phyloP scores from a whole-genome alignment of 2,113 vertebrate genomes.

The Phocoena sinus region DNA sequence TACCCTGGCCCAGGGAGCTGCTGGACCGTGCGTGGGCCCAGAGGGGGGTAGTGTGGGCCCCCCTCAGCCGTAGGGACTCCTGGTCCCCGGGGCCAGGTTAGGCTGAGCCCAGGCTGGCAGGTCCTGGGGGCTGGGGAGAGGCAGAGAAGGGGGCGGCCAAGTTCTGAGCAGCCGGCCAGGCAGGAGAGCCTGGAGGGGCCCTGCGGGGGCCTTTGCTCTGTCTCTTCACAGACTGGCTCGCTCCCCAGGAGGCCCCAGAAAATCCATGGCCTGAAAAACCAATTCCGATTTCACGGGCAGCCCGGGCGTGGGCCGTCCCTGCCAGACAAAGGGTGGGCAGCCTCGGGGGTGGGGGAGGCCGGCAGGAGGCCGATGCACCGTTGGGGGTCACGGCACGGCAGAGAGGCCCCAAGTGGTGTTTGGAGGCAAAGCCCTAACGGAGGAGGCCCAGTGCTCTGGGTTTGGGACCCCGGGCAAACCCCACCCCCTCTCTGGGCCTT shows the following conservation, averaged over 20 bases:
- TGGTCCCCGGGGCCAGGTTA: neutral
- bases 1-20: constrained; percentile 15
- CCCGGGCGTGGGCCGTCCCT: fast-evolving
- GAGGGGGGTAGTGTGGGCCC: neutral
- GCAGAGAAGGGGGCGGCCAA: neutral
- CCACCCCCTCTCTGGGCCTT: neutral
- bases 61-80: fast-evolving
- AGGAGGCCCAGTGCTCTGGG: neutral
- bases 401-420: fast-evolving
- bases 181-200: neutral
- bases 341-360: neutral
- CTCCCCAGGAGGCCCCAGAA: neutral
- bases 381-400: fast-evolving
- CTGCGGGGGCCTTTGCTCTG: neutral
- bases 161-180: neutral
- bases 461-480: neutral
- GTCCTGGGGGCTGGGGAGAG: neutral
- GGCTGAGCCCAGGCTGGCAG: neutral
- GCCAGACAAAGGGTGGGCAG: neutral
- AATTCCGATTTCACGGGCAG: neutral
- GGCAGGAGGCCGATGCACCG: fast-evolving
- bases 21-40: neutral
- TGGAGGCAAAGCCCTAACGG: neutral
- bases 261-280: constrained; percentile 21
- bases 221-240: neutral